Evolutionary conservation across 2,888 invertebrate species (phyloP), one percentile per base, ranked within the genome.

Genomic region (Phengaris alcon): DNA sequence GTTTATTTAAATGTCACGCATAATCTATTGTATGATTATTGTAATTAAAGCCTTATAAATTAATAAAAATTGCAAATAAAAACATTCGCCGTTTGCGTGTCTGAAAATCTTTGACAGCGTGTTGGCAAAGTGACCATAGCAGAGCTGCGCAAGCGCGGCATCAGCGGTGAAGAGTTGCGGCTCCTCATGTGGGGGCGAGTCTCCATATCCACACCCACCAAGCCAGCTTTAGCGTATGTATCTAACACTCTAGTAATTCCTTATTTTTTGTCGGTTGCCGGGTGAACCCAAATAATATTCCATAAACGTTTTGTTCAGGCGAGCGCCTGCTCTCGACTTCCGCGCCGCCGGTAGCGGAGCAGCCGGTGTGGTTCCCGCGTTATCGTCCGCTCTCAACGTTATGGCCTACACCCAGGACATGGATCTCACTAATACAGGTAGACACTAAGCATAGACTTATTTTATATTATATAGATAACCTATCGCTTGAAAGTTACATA

Each of bases 171-270:
- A 87, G 96, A 97, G 86, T 94, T 98, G 89, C 94, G 97, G 6
- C 94, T 96, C 70, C 93, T 98, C 64, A 98, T 98, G 97, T 98
- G 98, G 98, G 98, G 97, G 13, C 94, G 97, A 51, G 97, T 97
- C 54, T 97, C 97, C 0, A 97, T 98, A 80, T 97, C 97, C 9
- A 97, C 97, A 5, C 98, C 98, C 0, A 95, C 97, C 13, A 96
- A 97, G 89, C 93, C 94, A 3, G 93, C 95, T 3, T 76, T 84
- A 51, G 82, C 84, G 88, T 89, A 78, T 87, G 87, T 82, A 59
- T 10, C 57, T 35, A 57, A 5, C 10, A 4, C 3, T 59, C 10
- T 5, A 48, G 48, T 48, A 48, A 48, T 7, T 22, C 22, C 22
- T 22, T 48, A 7, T 7, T 48, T 7, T 1, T 48, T 48, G 48